Percentiles rank a stretch among this genome's conserved stretches.
phyloP scores from a whole-genome alignment of 2,888 invertebrate genomes.

The Polyploca ridens region DNA sequence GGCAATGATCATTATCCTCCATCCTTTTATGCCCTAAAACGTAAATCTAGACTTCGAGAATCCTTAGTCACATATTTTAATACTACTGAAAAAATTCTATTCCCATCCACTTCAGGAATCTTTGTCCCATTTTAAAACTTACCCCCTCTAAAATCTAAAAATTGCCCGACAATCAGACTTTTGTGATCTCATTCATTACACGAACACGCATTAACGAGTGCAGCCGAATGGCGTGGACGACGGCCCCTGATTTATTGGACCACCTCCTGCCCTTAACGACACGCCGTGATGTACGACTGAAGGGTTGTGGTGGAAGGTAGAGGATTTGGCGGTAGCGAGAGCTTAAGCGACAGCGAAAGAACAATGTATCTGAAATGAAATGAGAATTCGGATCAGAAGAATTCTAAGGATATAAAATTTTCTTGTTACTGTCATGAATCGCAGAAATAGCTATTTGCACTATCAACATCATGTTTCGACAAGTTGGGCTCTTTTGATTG shows the following conservation, averaged over 20 bases:
- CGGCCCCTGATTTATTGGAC: constrained; percentile 79
- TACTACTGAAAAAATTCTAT: neutral
- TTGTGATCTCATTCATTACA: constrained; percentile 79
- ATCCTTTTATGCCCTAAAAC: too few relatives aligned
- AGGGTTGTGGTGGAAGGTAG: constrained; percentile 32
- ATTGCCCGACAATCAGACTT: constrained; percentile 51
- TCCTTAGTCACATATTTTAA: too few relatives aligned
- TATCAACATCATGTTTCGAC: too few relatives aligned
- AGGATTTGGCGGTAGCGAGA: constrained; percentile 21
- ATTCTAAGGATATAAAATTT: too few relatives aligned
- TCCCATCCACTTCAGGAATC: neutral
- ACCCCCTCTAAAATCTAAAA: constrained; percentile 43
- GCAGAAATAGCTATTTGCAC: too few relatives aligned
- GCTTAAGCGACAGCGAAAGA: neutral
- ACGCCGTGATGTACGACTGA: constrained; percentile 75
- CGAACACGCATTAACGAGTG: constrained; percentile 69
- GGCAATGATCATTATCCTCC: too few relatives aligned
- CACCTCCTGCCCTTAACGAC: constrained; percentile 84
- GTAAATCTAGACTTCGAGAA: too few relatives aligned
- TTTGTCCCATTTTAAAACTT: constrained; percentile 24
- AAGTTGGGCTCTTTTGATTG: too few relatives aligned
- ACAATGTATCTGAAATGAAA: too few relatives aligned
- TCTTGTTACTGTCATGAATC: too few relatives aligned
- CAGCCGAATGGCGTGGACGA: constrained; percentile 75
- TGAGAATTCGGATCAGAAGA: too few relatives aligned